Base-by-base conservation (phyloP, 1,140 invertebrate genomes). In the Pogonomyrmex californicus region DNA sequence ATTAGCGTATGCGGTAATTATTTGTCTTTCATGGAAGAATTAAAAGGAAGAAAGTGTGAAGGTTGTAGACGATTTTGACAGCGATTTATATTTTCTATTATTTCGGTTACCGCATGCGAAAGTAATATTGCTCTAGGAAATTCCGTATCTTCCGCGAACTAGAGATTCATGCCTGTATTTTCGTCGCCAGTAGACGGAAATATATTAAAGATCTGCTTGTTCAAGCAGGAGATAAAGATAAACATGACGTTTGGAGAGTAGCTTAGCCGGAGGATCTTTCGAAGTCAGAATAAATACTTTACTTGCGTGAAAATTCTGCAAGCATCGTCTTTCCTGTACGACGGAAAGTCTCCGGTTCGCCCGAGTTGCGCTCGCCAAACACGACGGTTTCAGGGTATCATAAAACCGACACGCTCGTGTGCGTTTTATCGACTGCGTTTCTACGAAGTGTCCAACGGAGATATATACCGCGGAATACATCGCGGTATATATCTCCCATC, bases 201-300 rank as follows among this genome's bases (percentile, higher is more conserved):
- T 68, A 44, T 62, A 83, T 83, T 73, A 83, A 73, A 83, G 38
- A 73, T 49, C 17, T 23, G 54, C 70, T 83, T 83, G 68, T 83
- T 83, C 58, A 49, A 73, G 58, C 41, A 49, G 54, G 56, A 73
- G n/a, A 73, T 73, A 73, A 83, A 73, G 41, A 73, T 73, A 83
- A 83, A 83, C 68, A 73, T 73, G 54, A 60, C 68, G 79, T 73
- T 73, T 44, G 41, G n/a, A 36, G 10, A 83, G 54, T 14, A 83
- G 17, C 49, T 68, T 81, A 66, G 78, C 68, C 56, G 41, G 10
- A 58, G 58, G 54, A 83, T 41, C n/a, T 83, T 73, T 83, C 68
- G 3, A 60, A 83, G 54, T 83, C 54, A 62, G 79, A 83, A 73
- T 83, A 83, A 83, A 73, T 44, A 83, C 60, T 79, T 79, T 30